phyloP scores from a whole-genome alignment of 2,888 invertebrate genomes.

The Trissonchulus sp. region DNA sequence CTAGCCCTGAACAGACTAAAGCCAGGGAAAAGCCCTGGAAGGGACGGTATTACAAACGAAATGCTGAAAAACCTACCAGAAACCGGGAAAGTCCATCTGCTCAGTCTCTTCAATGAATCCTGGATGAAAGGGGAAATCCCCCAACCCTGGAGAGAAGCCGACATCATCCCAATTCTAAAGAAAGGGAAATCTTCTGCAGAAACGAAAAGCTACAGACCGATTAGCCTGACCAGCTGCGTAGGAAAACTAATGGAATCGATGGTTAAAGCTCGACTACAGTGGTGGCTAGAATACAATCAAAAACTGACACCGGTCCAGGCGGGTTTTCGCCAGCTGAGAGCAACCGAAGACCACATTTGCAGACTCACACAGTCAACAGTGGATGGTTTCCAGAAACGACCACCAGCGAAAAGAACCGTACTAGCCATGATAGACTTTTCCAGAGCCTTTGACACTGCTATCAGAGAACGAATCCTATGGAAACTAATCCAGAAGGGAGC shows the following conservation, averaged over 20 bases:
- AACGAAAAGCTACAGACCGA: constrained; percentile 19
- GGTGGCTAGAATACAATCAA: constrained; percentile 8
- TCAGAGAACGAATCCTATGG: not conserved
- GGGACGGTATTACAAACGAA: not conserved
- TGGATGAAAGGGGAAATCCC: constrained; percentile 7
- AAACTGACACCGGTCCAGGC: constrained; percentile 7
- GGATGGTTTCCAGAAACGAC: constrained; percentile 7
- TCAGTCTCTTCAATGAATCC: constrained; percentile 9
- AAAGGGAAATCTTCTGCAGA: not conserved
- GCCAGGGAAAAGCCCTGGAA: constrained; percentile 4
- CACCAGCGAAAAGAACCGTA: not conserved
- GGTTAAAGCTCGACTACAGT: not conserved
- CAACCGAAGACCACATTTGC: constrained; percentile 2
- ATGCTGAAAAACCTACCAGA: constrained; percentile 11
- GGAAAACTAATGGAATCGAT: constrained; percentile 12
- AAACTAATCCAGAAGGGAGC: not conserved
- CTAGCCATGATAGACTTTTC: not conserved
- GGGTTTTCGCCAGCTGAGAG: constrained; percentile 5
- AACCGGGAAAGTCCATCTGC: not conserved
- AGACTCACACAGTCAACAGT: not conserved
- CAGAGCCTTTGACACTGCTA: not conserved
- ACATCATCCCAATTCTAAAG: constrained; percentile 17
- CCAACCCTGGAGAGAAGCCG: constrained; percentile 16
- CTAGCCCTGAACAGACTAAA: constrained; percentile 17
- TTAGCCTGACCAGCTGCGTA: not conserved